Conservation (phyloP, 2,888 invertebrate species). For the Sialis lutaria region DNA sequence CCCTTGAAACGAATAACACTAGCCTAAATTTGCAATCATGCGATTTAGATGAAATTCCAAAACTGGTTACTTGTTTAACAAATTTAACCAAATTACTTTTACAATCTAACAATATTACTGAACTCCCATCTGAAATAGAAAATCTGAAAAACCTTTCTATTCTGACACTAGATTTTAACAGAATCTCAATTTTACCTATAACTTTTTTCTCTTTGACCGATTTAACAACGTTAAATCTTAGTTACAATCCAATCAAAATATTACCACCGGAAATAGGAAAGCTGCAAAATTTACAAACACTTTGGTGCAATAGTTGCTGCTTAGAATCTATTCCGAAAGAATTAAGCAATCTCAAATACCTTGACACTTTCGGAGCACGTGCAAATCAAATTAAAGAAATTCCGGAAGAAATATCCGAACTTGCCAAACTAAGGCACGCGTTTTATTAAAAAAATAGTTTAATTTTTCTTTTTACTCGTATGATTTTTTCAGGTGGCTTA, state of each 20-base stretch:
- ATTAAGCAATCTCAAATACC: conserved; percentile 36
- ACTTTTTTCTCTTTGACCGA: conserved; percentile 38
- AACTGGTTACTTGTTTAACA: conserved; percentile 33
- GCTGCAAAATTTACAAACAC: conserved; percentile 38
- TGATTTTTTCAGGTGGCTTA: conserved; percentile 37
- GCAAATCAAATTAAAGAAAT: conserved; percentile 39
- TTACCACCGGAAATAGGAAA: conserved; percentile 41
- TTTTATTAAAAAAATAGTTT: neutral
- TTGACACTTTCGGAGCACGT: conserved; percentile 48
- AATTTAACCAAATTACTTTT: conserved; percentile 42
- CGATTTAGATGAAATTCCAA: conserved; percentile 42
- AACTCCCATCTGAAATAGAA: conserved; percentile 30
- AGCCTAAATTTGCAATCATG: conserved; percentile 43
- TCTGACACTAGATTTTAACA: conserved; percentile 47
- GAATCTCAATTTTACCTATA: conserved; percentile 37
- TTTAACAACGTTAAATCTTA: conserved; percentile 43
- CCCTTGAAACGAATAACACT: conserved; percentile 36
- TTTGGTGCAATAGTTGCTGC: conserved; percentile 47
- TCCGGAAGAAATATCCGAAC: conserved; percentile 37
- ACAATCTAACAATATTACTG: conserved; percentile 42
- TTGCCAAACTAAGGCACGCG: conserved; percentile 33
- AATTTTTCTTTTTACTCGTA: conserved; percentile 1
- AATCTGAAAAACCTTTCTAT: conserved; percentile 37
- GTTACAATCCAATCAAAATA: conserved; percentile 41
- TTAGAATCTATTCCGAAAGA: conserved; percentile 38